Conservation (phyloP, 2,888 invertebrate species). For the Cotesia congregata region DNA sequence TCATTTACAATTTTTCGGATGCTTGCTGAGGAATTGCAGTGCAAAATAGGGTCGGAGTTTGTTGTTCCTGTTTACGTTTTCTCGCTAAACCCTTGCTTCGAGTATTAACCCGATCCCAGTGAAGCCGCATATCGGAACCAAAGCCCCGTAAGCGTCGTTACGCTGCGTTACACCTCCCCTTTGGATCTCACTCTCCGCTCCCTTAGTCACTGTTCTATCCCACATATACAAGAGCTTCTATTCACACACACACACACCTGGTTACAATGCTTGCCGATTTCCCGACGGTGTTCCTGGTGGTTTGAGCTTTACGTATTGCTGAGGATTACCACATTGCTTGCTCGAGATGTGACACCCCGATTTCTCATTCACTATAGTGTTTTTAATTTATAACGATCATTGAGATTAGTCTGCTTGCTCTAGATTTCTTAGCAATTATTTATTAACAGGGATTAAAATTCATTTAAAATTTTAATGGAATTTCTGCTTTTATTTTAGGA, state of each 20-base stretch:
- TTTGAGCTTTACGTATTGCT: slow-evolving; percentile 54
- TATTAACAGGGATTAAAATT: too few species aligned
- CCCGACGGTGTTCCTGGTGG: slow-evolving; percentile 48
- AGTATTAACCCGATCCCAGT: slow-evolving; percentile 59
- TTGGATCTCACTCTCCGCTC: slow-evolving; percentile 24
- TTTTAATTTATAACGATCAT: slow-evolving; percentile 34
- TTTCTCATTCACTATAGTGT: slow-evolving; percentile 41
- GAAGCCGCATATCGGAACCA: slow-evolving; percentile 58
- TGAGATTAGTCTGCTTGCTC: neutral
- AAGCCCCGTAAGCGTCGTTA: slow-evolving; percentile 63
- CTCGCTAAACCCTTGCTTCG: slow-evolving; percentile 56
- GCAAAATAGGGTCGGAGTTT: slow-evolving; percentile 38
- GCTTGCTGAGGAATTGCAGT: neutral
- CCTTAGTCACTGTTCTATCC: neutral
- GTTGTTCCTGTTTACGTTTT: slow-evolving; percentile 58
- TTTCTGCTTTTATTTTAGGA: too few species aligned
- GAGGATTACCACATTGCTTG: slow-evolving; percentile 59
- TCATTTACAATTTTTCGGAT: neutral
- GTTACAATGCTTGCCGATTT: neutral
- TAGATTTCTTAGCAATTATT: neutral
- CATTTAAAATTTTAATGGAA: too few species aligned
- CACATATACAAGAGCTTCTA: slow-evolving; percentile 19
- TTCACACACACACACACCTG: slow-evolving; percentile 23
- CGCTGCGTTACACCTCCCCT: slow-evolving; percentile 56
- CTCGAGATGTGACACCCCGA: slow-evolving; percentile 53